Evolutionary conservation across 2,888 invertebrate species (phyloP), one percentile per base, ranked within the genome.

Genomic region (Oscheius sp.): DNA sequence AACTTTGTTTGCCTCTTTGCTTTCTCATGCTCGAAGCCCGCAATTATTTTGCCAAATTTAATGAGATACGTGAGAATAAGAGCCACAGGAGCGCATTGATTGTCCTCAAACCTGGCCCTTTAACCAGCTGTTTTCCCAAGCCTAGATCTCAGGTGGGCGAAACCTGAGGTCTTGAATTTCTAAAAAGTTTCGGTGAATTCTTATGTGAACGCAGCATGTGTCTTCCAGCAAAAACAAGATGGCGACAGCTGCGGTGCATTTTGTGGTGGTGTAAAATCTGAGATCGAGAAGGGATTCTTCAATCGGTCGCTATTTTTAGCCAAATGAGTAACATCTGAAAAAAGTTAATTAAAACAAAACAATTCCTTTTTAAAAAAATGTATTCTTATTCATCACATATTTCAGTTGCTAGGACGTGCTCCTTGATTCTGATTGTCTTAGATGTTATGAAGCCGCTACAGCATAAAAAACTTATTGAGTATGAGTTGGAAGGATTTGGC

Each of bases 401-500:
- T 84, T 55, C 85, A 89, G 98, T 99, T 0, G 98, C 98, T 0
- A 90, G 98, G 66, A 99, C 98, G 0, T 98, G 97, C 88, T 94
- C 95, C 87, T 91, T 99, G 37, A 94, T 99, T 82, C 96, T 97
- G 88, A 95, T 99, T 70, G 86, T 97, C 0, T 89, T 99, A 65
- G 98, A 99, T 87, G 97, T 97, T 0, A 89, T 98, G 31, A 99
- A 99, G 87, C 98, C 98, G 0, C 89, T 99, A 71, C 93, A 93
- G 71, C 98, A 99, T 87, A 99, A 99, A 88, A 92, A 92, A 84
- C 90, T 98, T 1, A 91, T 99, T 61, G 98, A 99, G 88, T 80
- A 76, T 48, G 98, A 99, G 89, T 90, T 99, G 89, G 98, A 99
- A 90, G 98, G 98, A 20, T 99, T 99, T 86, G 98, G 98, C 0